phyloP scores from a whole-genome alignment of 2,113 vertebrate genomes.

The Microcebus ravelobensis region DNA sequence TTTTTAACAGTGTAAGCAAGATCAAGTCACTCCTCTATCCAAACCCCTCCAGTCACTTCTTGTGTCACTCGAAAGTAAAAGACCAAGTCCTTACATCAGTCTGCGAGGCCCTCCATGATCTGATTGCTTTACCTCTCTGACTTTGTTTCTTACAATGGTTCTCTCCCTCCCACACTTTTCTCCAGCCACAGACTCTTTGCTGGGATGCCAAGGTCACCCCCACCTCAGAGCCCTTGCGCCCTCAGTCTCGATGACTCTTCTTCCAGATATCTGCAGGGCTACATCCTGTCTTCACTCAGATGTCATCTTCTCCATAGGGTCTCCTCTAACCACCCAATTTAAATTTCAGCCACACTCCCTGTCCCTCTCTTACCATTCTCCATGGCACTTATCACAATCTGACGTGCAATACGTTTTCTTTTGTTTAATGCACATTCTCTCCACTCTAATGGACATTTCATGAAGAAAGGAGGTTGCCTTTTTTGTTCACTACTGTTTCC shows the following conservation, averaged over 20 bases:
- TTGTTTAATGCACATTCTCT: background rate
- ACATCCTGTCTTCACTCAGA: background rate
- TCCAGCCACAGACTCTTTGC: background rate
- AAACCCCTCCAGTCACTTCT: background rate
- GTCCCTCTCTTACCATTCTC: background rate
- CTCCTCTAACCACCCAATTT: background rate
- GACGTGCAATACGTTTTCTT: background rate
- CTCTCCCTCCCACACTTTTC: background rate
- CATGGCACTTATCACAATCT: background rate
- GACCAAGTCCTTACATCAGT: background rate
- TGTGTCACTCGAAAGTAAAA: background rate
- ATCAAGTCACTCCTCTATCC: background rate
- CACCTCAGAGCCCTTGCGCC: background rate
- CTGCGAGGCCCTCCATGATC: background rate
- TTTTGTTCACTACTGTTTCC: background rate
- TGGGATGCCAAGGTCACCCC: background rate
- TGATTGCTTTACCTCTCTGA: background rate
- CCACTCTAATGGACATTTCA: background rate
- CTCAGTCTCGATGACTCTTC: background rate
- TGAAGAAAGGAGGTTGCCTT: background rate
- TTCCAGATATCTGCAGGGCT: background rate
- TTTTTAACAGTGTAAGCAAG: background rate
- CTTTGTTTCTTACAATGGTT: background rate
- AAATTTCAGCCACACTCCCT: background rate
- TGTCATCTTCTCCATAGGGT: background rate